Evolutionary conservation across 2,113 vertebrate genomes (phyloP), one percentile per base, ranked within the genome.

Genomic region (Pelodiscus sinensis): DNA sequence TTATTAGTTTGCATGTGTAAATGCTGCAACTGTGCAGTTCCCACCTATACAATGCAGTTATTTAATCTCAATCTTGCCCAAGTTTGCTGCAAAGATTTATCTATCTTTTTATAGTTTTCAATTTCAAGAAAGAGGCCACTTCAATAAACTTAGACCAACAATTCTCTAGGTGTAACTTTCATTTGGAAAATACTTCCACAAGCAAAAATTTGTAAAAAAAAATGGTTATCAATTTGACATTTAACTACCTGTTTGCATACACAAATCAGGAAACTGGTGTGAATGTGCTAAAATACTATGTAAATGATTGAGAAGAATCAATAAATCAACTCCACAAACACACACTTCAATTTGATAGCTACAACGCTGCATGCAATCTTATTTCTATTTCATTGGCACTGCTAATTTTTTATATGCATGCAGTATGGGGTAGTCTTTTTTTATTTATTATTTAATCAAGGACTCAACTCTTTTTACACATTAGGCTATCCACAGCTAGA

Each of bases 141-240:
- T 24, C 6, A 87, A 57, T 60, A 86, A 29, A 29, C 56, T 84
- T 78, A 85, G 3, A 3, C 50, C 18, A n/a, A 10, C 38, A 9
- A 1, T 82, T 81, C 51, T 21, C 19, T 62, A 85, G n/a, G 38
- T 31, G 75, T 2, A 0, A 31, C 0, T 25, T 16, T 91, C 85
- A 75, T 73, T 16, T 50, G 22, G 38, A 86, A 24, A 58, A 58
- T 58, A 58, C 57, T 58, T 58, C 22, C 2, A 9, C 16, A 73
- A 35, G 65, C 29, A 73, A 27, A 6, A 13, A 18, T 79, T 78
- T 16, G 78, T 21, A 38, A 96, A 94, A 21, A 0, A 0, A 58
- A 86, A 87, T 58, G 22, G 54, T n/a, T n/a, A 94, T 21, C 83
- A 96, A 84, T 25, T 81, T 89, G 83, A 84, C 83, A 31, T 75